Conservation (phyloP, 1,140 invertebrate species). For the Ditylenchus dipsaci region DNA sequence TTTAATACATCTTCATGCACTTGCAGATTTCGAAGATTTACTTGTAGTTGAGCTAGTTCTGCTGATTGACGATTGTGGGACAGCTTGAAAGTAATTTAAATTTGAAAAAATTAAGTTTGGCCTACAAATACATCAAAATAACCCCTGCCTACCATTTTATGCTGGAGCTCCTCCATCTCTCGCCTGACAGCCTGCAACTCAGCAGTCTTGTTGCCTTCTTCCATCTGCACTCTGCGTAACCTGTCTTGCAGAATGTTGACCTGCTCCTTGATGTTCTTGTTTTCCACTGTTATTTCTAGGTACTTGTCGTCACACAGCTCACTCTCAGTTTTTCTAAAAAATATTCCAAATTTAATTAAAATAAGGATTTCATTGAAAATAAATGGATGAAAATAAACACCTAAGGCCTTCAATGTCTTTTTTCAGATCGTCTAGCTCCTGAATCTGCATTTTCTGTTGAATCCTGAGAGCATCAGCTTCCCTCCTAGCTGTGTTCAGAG, state of each 20-base stretch:
- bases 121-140: background rate
- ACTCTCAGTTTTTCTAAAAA: constrained; percentile 22
- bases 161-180: constrained; percentile 37
- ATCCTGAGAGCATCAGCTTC: constrained; percentile 43
- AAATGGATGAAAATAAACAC: background rate
- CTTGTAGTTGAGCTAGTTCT: constrained; percentile 31
- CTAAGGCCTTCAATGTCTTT: constrained; percentile 27
- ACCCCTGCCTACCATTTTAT: constrained; percentile 30
- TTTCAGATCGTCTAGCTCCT: constrained; percentile 41
- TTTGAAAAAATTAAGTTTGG: constrained; percentile 12
- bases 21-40: constrained; percentile 24
- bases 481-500: constrained; percentile 23
- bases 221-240: constrained; percentile 19
- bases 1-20: constrained; percentile 28
- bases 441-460: constrained; percentile 41
- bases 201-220: constrained; percentile 20
- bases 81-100: constrained; percentile 21
- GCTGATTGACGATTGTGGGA: constrained; percentile 17
- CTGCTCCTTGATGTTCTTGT: constrained; percentile 35
- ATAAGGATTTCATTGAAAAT: background rate
- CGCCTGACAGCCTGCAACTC: constrained; percentile 33
- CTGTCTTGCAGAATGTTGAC: constrained; percentile 31
- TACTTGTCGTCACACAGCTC: constrained; percentile 35
- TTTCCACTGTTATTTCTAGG: constrained; percentile 27
- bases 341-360: background rate